These are phyloP conservation scores for Apotomis turbidana DNA, from an alignment of 2,888 invertebrate species.

Conservation along the genomic window DNA sequence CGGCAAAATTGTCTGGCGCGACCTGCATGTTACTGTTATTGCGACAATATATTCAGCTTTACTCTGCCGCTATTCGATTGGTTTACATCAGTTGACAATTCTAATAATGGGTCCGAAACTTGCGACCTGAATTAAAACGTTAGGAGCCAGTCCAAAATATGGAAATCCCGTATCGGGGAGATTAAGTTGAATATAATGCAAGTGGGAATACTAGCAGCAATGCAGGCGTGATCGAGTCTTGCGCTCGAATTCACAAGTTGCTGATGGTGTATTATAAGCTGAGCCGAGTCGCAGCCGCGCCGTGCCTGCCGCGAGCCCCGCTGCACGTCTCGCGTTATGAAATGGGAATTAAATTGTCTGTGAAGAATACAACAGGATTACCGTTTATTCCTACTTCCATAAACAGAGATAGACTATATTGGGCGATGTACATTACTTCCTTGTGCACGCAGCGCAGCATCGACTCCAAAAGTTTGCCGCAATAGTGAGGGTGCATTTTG, in stretches of 20 bases:
- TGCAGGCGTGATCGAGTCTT: constrained; percentile 51
- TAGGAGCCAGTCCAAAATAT: constrained; percentile 23
- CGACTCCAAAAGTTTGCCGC: constrained; percentile 41
- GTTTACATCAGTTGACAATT: constrained; percentile 38
- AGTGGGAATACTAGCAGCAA: constrained; percentile 42
- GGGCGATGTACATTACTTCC: constrained; percentile 7
- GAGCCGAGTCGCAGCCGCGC: constrained; percentile 12
- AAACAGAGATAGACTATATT: constrained; percentile 4
- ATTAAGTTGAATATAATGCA: constrained; percentile 47
- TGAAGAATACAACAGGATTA: constrained; percentile 72
- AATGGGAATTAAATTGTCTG: constrained; percentile 76
- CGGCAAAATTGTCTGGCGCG: constrained; percentile 42
- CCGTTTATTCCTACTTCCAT: constrained; percentile 50
- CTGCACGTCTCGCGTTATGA: constrained; percentile 64
- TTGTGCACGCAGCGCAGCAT: neutral
- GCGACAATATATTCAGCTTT: constrained; percentile 53
- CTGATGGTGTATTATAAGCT: constrained; percentile 50
- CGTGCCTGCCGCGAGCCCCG: constrained; percentile 43
- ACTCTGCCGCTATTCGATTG: constrained; percentile 43
- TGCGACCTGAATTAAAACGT: constrained; percentile 31
- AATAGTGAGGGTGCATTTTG: constrained; percentile 46
- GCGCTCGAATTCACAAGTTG: constrained; percentile 55
- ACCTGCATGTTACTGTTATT: constrained; percentile 54
- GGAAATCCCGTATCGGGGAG: constrained; percentile 36
- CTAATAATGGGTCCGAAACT: constrained; percentile 23